These are phyloP conservation scores for Diplodus sargus DNA, from an alignment of 2,797 vertebrate species.

Conservation along the genomic window DNA sequence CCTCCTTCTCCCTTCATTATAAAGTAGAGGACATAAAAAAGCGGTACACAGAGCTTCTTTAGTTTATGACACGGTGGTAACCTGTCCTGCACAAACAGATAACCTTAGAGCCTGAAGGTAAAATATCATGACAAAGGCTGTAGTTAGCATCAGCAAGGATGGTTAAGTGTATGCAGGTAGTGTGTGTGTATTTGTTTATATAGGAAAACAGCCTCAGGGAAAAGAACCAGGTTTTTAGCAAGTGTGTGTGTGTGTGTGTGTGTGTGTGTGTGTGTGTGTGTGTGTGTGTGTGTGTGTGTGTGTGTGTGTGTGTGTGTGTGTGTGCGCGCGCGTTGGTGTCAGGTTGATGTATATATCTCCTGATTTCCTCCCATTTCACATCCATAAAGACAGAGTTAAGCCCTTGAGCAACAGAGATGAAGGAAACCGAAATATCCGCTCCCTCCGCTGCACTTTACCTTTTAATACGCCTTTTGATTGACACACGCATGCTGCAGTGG, in stretches of 20 bases:
- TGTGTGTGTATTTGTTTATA: conserved; percentile 28
- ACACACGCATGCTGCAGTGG: conserved; percentile 32
- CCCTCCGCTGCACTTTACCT: conserved; percentile 53
- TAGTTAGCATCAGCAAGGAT: not conserved
- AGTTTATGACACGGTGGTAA: not conserved
- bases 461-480: conserved; percentile 59
- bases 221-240: conserved; percentile 6
- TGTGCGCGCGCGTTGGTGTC: conserved; percentile 29
- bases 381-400: conserved; percentile 46
- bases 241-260: conserved; percentile 2
- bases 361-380: conserved; percentile 59
- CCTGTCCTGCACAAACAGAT: conserved; percentile 7
- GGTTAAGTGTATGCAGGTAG: conserved; percentile 16
- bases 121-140: conserved; percentile 25
- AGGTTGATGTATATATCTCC: conserved; percentile 67
- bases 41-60: conserved; percentile 6
- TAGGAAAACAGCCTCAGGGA: conserved; percentile 30
- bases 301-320: not conserved
- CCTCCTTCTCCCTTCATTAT: conserved; percentile 22
- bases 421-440: conserved; percentile 39
- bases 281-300: conserved; percentile 10
- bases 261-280: conserved; percentile 6
- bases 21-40: conserved; percentile 6
- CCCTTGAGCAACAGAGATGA: conserved; percentile 60
- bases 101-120: conserved; percentile 37